Base-by-base conservation (phyloP, 2,888 invertebrate genomes). In the Monopis laevigella region DNA sequence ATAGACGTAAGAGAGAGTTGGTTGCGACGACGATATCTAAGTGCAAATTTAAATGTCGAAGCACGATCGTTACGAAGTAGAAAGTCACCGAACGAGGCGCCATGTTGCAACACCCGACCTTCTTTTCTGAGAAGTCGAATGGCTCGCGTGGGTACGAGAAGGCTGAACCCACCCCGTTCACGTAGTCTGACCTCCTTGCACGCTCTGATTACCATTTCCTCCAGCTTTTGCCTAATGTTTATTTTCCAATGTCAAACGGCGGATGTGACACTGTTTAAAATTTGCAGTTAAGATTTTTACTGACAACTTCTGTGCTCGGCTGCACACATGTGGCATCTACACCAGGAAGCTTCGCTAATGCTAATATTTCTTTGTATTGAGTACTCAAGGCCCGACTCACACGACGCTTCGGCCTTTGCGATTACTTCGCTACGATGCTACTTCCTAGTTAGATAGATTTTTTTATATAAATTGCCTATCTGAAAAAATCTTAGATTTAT, bases 31-130 rank as follows among this genome's bases (percentile, higher is more conserved):
- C 65, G 60, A 65, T 70, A 67, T 67, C 70, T 68, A 43, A 72
- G 73, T 72, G 72, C 68, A 68, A 67, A 73, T 78, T 74, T 72
- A 73, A 74, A 75, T 73, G 74, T 70, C 73, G 72, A 68, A 68
- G 74, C 78, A 72, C 66, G 75, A 66, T 71, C 39, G 41, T 26
- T 55, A 61, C 63, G 54, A 62, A 73, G 71, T 80, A 80, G 80
- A 80, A 80, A 80, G 78, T 77, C 70, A 28, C 36, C n/a, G 19
- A 51, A 66, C 75, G 75, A 75, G 75, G 75, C 75, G 60, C 54
- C 71, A 59, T 77, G 74, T 77, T 70, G 80, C 68, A 80, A 80
- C 57, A 61, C 55, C 52, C 70, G 78, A 70, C 80, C 78, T 78
- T 78, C 75, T 78, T 77, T 75, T 65, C 66, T 62, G 16, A 39